phyloP scores from a whole-genome alignment of 2,888 invertebrate genomes.

The Rhogogaster chlorosoma region DNA sequence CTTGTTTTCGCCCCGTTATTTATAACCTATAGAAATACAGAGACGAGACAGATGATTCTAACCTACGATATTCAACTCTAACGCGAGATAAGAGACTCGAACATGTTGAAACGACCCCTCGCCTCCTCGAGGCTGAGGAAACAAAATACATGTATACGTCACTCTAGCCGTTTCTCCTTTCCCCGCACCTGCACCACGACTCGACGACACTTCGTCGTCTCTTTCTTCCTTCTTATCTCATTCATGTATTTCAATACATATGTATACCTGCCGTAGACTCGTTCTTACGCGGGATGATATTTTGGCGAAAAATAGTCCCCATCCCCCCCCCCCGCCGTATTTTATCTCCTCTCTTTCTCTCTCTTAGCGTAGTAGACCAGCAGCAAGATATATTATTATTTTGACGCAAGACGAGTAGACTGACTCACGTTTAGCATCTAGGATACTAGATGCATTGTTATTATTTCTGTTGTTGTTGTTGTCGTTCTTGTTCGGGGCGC shows the following conservation, averaged over 20 bases:
- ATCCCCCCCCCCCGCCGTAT: neutral
- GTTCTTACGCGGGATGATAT: neutral
- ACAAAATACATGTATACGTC: neutral
- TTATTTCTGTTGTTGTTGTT: neutral
- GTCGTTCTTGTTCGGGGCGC: no score
- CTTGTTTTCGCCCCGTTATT: no score
- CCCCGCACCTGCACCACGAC: neutral
- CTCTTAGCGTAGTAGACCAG: neutral
- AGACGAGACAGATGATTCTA: neutral
- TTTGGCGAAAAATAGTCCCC: slow-evolving; percentile 4
- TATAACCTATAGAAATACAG: no score
- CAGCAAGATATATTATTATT: neutral
- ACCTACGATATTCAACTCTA: neutral
- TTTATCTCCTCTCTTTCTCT: neutral
- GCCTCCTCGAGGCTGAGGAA: neutral
- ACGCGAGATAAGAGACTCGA: slow-evolving; percentile 22
- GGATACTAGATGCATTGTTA: neutral
- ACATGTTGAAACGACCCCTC: neutral
- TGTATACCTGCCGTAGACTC: neutral
- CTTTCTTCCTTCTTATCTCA: neutral
- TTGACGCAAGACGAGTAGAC: neutral
- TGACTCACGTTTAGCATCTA: neutral
- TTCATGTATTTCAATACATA: neutral
- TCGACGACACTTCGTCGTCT: neutral
- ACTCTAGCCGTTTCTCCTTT: neutral